These are phyloP conservation scores for Platypus cylindrus DNA, from an alignment of 2,888 invertebrate species.

Conservation along the genomic window DNA sequence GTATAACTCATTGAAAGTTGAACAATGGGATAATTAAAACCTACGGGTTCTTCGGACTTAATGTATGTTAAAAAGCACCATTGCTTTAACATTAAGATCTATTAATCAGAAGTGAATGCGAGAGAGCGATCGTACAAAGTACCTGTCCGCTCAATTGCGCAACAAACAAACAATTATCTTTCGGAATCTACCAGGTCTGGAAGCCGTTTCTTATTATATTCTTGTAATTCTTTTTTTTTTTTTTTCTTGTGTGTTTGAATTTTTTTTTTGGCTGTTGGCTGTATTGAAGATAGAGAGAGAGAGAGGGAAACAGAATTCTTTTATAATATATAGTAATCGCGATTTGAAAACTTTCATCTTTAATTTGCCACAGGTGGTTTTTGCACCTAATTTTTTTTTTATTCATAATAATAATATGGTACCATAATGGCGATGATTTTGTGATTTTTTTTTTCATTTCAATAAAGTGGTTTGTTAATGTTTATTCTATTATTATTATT, in stretches of 20 bases:
- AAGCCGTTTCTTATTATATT: slow-evolving; percentile 14
- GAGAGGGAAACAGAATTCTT: slow-evolving; percentile 9
- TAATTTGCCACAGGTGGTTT: slow-evolving; percentile 11
- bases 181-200: slow-evolving; percentile 14
- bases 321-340: slow-evolving; percentile 7
- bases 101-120: slow-evolving; percentile 17
- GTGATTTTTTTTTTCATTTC: too few relatives aligned
- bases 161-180: slow-evolving; percentile 17
- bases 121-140: slow-evolving; percentile 16
- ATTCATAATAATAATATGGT: too few relatives aligned
- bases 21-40: slow-evolving; percentile 17
- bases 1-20: slow-evolving; percentile 15
- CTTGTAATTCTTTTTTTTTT: slow-evolving; percentile 5
- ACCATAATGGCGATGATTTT: slow-evolving; percentile 10
- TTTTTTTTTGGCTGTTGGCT: slow-evolving; percentile 6
- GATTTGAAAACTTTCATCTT: slow-evolving; percentile 13
- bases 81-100: slow-evolving; percentile 16
- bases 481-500: too few relatives aligned
- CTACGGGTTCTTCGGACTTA: slow-evolving; percentile 16
- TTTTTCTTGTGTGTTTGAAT: too few relatives aligned
- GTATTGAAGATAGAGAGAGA: too few relatives aligned
- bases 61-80: slow-evolving; percentile 14
- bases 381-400: slow-evolving; percentile 8
- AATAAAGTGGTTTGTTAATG: too few relatives aligned
- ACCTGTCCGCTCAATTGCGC: slow-evolving; percentile 16